These are phyloP conservation scores for Hypocryptadius cinnamomeus DNA, from an alignment of 2,113 vertebrate species.

Conservation along the genomic window DNA sequence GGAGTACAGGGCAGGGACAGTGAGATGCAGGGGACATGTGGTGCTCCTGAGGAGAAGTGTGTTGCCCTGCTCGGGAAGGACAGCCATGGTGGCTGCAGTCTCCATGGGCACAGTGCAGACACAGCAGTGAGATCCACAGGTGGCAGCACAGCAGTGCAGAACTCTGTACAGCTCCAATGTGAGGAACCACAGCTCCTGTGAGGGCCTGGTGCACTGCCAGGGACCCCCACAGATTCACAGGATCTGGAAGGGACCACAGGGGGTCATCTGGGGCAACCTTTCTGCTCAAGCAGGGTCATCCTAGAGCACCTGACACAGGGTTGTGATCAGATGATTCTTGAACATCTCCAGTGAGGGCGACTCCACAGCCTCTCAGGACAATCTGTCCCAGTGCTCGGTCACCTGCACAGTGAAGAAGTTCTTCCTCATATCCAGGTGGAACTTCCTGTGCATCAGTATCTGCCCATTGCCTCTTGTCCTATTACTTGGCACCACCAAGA, in stretches of 20 bases:
- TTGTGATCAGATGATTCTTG: not conserved
- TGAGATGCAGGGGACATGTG: too few species aligned
- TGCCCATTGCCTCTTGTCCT: not conserved
- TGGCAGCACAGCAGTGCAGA: too few species aligned
- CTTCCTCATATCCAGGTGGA: not conserved
- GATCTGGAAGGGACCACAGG: not conserved
- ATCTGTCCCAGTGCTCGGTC: not conserved
- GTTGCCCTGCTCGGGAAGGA: too few species aligned
- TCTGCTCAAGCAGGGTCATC: not conserved
- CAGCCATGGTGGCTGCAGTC: fast-evolving
- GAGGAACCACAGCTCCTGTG: not conserved
- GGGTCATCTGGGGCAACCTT: too few species aligned
- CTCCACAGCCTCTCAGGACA: not conserved
- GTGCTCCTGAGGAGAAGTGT: not conserved
- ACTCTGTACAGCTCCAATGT: too few species aligned
- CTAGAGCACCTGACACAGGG: not conserved
- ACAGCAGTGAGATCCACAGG: fast-evolving
- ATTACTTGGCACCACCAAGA: not conserved
- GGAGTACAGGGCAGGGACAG: fast-evolving
- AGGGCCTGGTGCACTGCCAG: not conserved
- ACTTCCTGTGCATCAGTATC: not conserved
- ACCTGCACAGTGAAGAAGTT: not conserved
- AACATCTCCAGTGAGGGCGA: not conserved
- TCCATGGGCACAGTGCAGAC: not conserved
- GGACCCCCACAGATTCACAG: not conserved